Evolutionary conservation across 2,797 vertebrate species (phyloP).

Genomic region (Thripadectes ignobilis): DNA sequence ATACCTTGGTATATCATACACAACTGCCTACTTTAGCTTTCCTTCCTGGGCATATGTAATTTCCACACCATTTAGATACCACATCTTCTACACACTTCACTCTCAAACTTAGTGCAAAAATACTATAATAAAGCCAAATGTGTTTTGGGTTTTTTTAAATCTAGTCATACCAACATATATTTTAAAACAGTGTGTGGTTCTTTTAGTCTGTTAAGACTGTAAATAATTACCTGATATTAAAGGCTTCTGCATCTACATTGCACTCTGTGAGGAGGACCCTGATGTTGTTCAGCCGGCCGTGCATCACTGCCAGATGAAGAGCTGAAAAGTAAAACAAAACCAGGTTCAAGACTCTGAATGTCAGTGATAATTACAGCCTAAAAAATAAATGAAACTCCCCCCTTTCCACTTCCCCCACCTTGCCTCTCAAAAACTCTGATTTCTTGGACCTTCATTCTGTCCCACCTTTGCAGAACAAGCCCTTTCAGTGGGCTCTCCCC

Average conservation of each 20-base stretch:
- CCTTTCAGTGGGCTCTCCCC: not conserved
- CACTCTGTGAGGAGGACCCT: slow-evolving; percentile 94
- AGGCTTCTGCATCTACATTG: slow-evolving; percentile 94
- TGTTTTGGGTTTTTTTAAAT: not conserved
- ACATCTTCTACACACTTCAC: not conserved
- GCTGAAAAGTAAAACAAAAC: slow-evolving; percentile 74
- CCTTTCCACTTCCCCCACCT: not conserved
- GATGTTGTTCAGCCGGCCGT: slow-evolving; percentile 94
- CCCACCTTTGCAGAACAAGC: not conserved
- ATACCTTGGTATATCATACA: not conserved
- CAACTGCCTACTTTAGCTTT: not conserved
- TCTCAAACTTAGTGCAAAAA: not conserved
- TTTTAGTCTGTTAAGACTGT: not conserved
- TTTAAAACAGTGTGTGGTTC: not conserved
- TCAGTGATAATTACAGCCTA: not conserved
- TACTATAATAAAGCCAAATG: not conserved
- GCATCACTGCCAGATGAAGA: slow-evolving; percentile 97
- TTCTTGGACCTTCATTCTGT: not conserved
- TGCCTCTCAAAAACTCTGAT: not conserved
- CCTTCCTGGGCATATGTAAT: not conserved
- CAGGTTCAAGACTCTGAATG: not conserved
- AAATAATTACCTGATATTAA: slow-evolving; percentile 88
- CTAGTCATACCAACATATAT: not conserved
- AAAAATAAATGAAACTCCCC: not conserved
- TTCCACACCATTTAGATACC: not conserved